Conservation (phyloP, 1,140 invertebrate genomes). For the Batillaria attramentaria region DNA sequence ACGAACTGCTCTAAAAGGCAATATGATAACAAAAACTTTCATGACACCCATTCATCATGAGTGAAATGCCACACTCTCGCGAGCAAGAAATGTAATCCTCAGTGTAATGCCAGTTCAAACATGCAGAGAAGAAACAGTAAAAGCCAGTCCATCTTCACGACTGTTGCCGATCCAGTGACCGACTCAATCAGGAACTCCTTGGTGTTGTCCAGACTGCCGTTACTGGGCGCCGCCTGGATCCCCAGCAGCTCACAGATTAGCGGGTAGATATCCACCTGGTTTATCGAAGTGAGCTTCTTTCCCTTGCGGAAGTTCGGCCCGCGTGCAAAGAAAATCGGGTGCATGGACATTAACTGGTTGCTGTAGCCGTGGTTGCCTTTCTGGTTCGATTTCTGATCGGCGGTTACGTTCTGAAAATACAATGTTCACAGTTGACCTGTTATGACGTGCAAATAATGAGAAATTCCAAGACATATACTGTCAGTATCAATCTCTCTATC, state of each 20-base stretch:
- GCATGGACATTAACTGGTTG: conserved; percentile 72
- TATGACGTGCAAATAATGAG: not conserved
- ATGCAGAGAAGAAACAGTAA: not conserved
- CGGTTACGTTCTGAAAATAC: conserved; percentile 13
- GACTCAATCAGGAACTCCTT: conserved; percentile 1
- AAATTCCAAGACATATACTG: no score
- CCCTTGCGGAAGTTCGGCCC: conserved; percentile 77
- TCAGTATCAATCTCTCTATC: no score
- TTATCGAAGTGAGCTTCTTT: conserved; percentile 73
- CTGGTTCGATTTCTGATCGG: not conserved
- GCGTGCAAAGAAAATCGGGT: conserved; percentile 79
- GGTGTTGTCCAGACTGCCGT: conserved; percentile 39
- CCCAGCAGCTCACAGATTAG: conserved; percentile 77
- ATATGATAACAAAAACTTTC: no score
- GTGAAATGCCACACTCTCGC: no score
- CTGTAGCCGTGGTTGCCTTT: conserved; percentile 47
- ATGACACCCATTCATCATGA: no score
- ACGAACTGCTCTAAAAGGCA: no score
- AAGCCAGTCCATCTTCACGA: not conserved
- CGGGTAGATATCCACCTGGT: conserved; percentile 78
- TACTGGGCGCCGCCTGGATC: conserved; percentile 38
- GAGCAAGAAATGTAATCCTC: not conserved
- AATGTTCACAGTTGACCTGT: not conserved
- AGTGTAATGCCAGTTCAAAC: not conserved
- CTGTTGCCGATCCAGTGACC: not conserved